These are phyloP conservation scores for Sarcophaga bullata DNA, from an alignment of 1,140 invertebrate genomes.

Conservation along the genomic window DNA sequence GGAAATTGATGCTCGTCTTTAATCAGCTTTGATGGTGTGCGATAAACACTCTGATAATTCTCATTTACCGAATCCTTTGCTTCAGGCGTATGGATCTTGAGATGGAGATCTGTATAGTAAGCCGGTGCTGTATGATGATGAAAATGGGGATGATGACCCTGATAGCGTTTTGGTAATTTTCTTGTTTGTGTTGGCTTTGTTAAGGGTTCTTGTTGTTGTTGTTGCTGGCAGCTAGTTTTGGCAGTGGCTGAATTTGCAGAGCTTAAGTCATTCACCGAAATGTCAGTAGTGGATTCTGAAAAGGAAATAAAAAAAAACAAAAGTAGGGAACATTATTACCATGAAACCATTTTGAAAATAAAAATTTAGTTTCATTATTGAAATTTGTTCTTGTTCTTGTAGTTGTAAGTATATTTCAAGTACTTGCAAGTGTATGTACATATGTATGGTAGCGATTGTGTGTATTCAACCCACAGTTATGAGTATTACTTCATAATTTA, in stretches of 20 bases:
- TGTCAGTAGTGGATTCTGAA: slow-evolving; percentile 45
- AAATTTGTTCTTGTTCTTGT: neutral
- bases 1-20: slow-evolving; percentile 56
- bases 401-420: neutral
- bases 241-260: slow-evolving; percentile 63
- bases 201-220: slow-evolving; percentile 43
- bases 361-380: too few species aligned
- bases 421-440: neutral
- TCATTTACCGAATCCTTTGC: slow-evolving; percentile 60
- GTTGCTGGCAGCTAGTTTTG: slow-evolving; percentile 63
- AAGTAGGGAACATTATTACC: neutral
- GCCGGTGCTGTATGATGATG: slow-evolving; percentile 61
- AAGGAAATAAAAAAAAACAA: slow-evolving; percentile 5
- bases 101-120: slow-evolving; percentile 61
- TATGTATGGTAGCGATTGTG: neutral
- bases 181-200: slow-evolving; percentile 6
- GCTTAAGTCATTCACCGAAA: slow-evolving; percentile 30
- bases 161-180: slow-evolving; percentile 53
- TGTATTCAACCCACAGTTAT: neutral
- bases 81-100: slow-evolving; percentile 59
- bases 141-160: slow-evolving; percentile 62
- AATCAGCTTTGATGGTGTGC: slow-evolving; percentile 58
- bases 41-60: slow-evolving; percentile 61
- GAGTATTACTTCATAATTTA: neutral
- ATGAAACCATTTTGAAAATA: neutral